Base-by-base conservation (phyloP, 2,113 vertebrate genomes). In the Podilymbus podiceps region DNA sequence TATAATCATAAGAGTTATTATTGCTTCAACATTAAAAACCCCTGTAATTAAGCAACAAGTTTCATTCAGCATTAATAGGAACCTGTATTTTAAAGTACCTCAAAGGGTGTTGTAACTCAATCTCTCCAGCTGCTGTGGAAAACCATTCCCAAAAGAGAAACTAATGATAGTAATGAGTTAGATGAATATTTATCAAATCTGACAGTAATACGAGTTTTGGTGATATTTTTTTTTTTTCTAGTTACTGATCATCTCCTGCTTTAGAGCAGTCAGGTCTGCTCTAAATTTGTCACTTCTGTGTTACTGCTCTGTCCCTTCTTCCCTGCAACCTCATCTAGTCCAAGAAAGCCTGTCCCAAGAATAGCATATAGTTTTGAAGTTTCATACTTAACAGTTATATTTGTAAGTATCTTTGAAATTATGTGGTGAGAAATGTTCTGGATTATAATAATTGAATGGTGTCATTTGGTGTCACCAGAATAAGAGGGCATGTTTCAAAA, bases 31-130 rank as follows among this genome's bases (percentile, higher is more conserved):
- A 94, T 92, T 95, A 19, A 15, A 89, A 77, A 91, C 30, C 1
- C 15, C 21, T 76, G 16, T 95, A 96, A 94, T 98, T 97, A 97
- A 96, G 53, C 88, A 95, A 11, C 95, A 96, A 74, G n/a, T 94
- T 96, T 97, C 60, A 69, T 92, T 96, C 50, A 15, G 75, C 89
- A 97, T 77, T 96, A 98, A 95, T 89, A 77, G 95, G 97, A 93
- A 85, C 81, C 97, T 81, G 64, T 96, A 80, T 73, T 96, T 90
- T 92, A 96, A 78, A 71, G 68, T 82, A 89, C 88, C 85, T 95
- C 56, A 42, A 71, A 96, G 68, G 62, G 58, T 81, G 67, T 31
- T 89, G 68, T 96, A 88, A 92, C 50, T 89, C 72, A 91, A 17
- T 80, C 20, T 77, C 42, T 75, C 38, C 33, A 74, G 40, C 35